Conservation (phyloP, 2,113 vertebrate genomes). For the Natator depressus region DNA sequence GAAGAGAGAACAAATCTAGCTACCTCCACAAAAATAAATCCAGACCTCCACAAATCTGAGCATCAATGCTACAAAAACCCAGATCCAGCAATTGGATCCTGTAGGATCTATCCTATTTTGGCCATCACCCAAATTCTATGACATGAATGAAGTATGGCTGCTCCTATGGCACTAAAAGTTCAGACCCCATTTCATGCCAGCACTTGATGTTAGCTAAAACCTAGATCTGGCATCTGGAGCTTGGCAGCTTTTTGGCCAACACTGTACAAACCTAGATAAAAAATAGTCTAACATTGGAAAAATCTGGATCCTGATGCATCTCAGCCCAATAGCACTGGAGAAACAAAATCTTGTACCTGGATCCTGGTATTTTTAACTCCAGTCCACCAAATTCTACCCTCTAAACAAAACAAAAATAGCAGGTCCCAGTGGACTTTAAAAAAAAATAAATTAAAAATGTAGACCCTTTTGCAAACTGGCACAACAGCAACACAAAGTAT, state of each 20-base stretch:
- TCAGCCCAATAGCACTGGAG: fast-evolving
- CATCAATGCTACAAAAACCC: not conserved
- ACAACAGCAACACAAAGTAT: fast-evolving
- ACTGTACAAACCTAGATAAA: not conserved
- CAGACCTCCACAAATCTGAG: not conserved
- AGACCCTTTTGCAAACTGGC: not conserved
- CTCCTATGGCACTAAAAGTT: not conserved
- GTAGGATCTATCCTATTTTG: not conserved
- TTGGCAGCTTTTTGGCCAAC: not conserved
- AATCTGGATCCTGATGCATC: not conserved
- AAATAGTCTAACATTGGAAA: fast-evolving
- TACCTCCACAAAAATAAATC: not conserved
- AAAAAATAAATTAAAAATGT: not conserved
- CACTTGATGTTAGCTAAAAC: not conserved
- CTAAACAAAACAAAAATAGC: not conserved
- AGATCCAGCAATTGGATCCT: not conserved
- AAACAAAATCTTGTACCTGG: not conserved
- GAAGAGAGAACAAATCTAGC: not conserved
- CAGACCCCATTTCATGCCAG: not conserved
- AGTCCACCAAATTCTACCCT: fast-evolving
- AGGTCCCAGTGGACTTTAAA: not conserved
- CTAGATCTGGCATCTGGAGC: not conserved
- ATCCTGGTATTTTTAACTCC: not conserved
- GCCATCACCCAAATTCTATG: not conserved
- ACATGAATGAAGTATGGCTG: not conserved